Conservation (phyloP, 2,113 vertebrate species). For the Gallinago jamesoni region DNA sequence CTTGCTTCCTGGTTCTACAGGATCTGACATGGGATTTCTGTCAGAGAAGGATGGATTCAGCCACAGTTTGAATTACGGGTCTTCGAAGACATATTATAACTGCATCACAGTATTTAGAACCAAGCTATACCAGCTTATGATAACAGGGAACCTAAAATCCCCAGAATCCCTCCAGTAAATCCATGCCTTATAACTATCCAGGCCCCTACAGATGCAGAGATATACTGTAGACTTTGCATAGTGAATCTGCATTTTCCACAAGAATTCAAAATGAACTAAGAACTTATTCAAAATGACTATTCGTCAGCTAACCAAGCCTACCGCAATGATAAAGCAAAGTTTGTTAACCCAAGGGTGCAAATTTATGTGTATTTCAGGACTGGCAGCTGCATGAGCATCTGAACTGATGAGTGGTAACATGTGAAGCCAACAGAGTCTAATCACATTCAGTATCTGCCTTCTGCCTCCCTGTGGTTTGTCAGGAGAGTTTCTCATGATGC, state of each 20-base stretch:
- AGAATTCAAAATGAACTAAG: background rate
- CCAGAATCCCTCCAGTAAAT: background rate
- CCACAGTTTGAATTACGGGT: background rate
- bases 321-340: background rate
- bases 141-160: background rate
- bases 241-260: background rate
- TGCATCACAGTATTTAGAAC: background rate
- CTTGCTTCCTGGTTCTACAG: background rate
- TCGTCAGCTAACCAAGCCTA: background rate
- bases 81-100: background rate
- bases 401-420: background rate
- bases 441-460: background rate
- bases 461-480: rapidly evolving
- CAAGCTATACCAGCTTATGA: background rate
- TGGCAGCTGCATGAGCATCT: background rate
- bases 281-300: background rate
- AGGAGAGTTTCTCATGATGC: background rate
- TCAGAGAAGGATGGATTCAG: background rate
- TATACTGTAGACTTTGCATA: background rate
- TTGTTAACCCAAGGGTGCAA: background rate
- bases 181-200: background rate
- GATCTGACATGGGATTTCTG: background rate
- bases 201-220: background rate
- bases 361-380: background rate
- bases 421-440: background rate